These are phyloP conservation scores for Chelonus formosanus DNA, from an alignment of 2,888 invertebrate genomes.

Conservation along the genomic window DNA sequence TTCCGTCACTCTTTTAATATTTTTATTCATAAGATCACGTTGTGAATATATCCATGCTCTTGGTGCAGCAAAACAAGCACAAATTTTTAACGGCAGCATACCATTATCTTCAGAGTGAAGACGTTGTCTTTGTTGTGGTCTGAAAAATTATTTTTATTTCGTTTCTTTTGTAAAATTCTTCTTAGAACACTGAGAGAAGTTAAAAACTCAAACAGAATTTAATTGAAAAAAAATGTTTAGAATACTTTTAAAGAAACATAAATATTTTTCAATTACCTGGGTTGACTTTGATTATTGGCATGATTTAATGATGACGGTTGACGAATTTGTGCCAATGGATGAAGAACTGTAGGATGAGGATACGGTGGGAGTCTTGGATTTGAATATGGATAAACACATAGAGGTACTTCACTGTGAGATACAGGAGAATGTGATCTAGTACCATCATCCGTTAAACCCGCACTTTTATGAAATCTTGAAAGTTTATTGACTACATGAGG, in stretches of 20 bases:
- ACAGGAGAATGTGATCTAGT: constrained; percentile 79
- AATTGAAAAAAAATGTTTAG: neutral
- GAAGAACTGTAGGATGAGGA: constrained; percentile 82
- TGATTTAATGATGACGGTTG: constrained; percentile 69
- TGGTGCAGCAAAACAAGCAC: constrained; percentile 80
- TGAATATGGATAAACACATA: constrained; percentile 71
- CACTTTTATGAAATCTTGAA: constrained; percentile 95
- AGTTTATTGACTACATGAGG: constrained; percentile 92
- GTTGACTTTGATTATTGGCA: constrained; percentile 55
- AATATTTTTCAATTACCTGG: constrained; percentile 47
- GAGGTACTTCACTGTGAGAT: constrained; percentile 65
- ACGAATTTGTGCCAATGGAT: constrained; percentile 87
- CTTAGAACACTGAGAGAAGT: too few species aligned
- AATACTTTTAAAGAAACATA: neutral
- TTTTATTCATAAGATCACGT: constrained; percentile 58
- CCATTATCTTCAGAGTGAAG: constrained; percentile 77
- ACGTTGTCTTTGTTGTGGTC: constrained; percentile 68
- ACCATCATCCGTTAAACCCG: constrained; percentile 80
- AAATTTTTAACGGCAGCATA: constrained; percentile 77
- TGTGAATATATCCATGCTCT: constrained; percentile 74
- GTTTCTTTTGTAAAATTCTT: too few species aligned
- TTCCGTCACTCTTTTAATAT: constrained; percentile 72
- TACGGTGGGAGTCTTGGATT: constrained; percentile 93
- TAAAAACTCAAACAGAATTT: neutral
- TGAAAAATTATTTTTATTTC: constrained; percentile 31